Conservation (phyloP, 2,888 invertebrate genomes). For the Habrosyne pyritoides region DNA sequence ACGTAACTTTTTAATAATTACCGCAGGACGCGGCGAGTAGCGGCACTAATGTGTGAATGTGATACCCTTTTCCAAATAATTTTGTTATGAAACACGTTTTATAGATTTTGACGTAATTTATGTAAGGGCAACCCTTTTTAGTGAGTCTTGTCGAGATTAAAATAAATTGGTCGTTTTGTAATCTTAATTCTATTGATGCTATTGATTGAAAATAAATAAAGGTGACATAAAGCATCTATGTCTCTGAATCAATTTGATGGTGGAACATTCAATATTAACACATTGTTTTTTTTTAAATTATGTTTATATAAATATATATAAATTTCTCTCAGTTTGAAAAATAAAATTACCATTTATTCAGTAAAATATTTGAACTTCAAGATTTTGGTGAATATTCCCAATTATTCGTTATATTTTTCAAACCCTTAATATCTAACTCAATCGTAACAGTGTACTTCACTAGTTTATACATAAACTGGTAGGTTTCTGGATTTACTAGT, state of each 20-base stretch:
- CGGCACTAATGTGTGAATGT: constrained; percentile 79
- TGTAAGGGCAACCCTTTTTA: constrained; percentile 61
- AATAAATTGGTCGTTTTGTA: constrained; percentile 36
- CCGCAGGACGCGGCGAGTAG: constrained; percentile 69
- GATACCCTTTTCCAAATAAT: constrained; percentile 71
- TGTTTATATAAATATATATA: no score
- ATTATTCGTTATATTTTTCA: no score
- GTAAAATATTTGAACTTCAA: no score
- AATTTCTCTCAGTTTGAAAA: no score
- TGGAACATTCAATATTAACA: no score
- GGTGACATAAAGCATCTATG: background rate
- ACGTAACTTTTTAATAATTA: constrained; percentile 78
- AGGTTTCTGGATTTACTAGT: no score
- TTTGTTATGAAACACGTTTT: constrained; percentile 75
- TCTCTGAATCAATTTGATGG: background rate
- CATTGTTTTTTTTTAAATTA: no score
- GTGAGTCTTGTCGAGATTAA: constrained; percentile 45
- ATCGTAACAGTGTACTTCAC: no score
- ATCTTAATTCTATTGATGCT: constrained; percentile 17
- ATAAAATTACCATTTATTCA: no score
- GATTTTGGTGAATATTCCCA: no score
- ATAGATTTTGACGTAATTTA: constrained; percentile 77
- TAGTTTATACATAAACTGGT: no score
- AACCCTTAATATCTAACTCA: no score
- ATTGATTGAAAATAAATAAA: constrained; percentile 7